Evolutionary conservation across 92 coral and sea anemone genomes (phyloP).

Genomic region (Epizoanthus illoricatus): DNA sequence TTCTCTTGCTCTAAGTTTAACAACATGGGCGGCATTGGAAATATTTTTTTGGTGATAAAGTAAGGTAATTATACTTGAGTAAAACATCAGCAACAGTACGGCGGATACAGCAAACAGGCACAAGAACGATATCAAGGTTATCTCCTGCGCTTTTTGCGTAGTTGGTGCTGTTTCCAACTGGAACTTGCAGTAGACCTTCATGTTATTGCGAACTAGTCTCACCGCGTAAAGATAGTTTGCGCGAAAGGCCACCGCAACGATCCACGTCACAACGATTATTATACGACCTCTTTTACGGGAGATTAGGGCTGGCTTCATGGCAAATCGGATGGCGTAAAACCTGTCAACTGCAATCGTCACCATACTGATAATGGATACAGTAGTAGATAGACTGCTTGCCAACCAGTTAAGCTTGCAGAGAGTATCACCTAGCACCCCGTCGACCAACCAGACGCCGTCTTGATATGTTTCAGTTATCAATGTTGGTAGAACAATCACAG

Average conservation of each 20-base stretch:
- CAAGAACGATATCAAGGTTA: no score
- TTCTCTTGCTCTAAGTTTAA: conserved; percentile 14
- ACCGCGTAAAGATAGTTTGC: conserved; percentile 26
- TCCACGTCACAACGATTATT: conserved; percentile 20
- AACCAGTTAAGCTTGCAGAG: conserved; percentile 25
- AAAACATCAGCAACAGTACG: no score
- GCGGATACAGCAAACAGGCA: no score
- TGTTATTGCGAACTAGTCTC: not conserved
- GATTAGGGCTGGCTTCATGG: conserved; percentile 32
- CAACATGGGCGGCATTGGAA: not conserved
- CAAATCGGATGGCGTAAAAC: conserved; percentile 35
- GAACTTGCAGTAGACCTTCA: not conserved
- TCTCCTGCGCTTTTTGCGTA: no score
- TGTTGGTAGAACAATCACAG: conserved; percentile 28
- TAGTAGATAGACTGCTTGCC: conserved; percentile 25
- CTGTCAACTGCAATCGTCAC: conserved; percentile 27
- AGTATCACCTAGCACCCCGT: not conserved
- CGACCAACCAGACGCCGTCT: conserved; percentile 11
- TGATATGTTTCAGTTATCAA: conserved; percentile 6
- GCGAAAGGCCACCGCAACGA: conserved; percentile 15
- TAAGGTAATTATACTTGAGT: no score
- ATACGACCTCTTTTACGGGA: not conserved
- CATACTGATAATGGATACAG: conserved; percentile 32
- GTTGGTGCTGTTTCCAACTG: no score
- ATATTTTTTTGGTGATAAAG: not conserved